Evolutionary conservation across 2,888 invertebrate genomes (phyloP).

Genomic region (Nephrocerus scutellatus): DNA sequence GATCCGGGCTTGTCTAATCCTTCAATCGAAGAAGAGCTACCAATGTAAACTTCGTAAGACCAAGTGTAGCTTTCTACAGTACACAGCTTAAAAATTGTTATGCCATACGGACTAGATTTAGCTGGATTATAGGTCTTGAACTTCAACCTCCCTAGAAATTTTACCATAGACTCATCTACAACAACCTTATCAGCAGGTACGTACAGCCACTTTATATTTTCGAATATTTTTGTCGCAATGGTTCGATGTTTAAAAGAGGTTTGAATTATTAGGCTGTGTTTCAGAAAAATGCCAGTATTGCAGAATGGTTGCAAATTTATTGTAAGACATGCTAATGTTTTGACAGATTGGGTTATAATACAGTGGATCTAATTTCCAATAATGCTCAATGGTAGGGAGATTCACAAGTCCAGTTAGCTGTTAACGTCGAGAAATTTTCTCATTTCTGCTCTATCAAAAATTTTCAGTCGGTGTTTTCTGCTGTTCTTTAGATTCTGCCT

Average conservation of each 20-base stretch:
- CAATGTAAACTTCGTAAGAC: too few relatives aligned
- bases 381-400: slow-evolving; percentile 1
- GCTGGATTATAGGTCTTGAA: slow-evolving; percentile 3
- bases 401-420: neutral
- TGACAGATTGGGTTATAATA: slow-evolving; percentile 1
- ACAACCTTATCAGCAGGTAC: slow-evolving; percentile 1
- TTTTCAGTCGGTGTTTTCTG: slow-evolving; percentile 3
- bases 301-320: slow-evolving; percentile 1
- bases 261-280: neutral
- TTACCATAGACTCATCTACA: slow-evolving; percentile 3
- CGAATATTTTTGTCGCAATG: neutral
- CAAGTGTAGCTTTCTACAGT: slow-evolving; percentile 2
- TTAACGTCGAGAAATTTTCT: slow-evolving; percentile 1
- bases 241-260: slow-evolving; percentile 2
- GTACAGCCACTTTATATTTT: neutral
- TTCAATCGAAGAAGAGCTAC: too few relatives aligned
- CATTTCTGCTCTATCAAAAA: slow-evolving; percentile 3
- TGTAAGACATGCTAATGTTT: slow-evolving; percentile 3
- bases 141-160: slow-evolving; percentile 5
- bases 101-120: slow-evolving; percentile 2
- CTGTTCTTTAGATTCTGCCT: neutral
- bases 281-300: slow-evolving; percentile 5
- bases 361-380: neutral
- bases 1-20: too few relatives aligned
- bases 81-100: slow-evolving; percentile 1